Evolutionary conservation across 2,113 vertebrate genomes (phyloP).

Genomic region (Gymnocephalus cernua): DNA sequence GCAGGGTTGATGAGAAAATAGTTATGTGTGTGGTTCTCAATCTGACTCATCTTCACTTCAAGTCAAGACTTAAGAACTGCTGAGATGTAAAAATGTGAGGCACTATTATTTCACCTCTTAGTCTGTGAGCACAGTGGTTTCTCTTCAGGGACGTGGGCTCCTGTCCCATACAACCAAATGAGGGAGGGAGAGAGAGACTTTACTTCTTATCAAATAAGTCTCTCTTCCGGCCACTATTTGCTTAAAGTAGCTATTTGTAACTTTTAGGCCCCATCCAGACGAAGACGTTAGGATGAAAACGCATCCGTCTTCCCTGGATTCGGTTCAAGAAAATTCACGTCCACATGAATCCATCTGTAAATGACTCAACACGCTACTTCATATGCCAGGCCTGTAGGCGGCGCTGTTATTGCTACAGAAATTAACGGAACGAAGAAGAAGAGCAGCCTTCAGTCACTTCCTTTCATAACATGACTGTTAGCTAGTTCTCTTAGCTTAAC

Average conservation of each 20-base stretch:
- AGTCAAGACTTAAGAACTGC: constrained; percentile 60
- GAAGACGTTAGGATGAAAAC: too few relatives aligned
- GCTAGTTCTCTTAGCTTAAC: too few relatives aligned
- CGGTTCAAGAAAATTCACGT: too few relatives aligned
- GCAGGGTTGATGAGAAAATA: constrained; percentile 71
- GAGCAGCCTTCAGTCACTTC: too few relatives aligned
- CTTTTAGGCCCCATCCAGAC: too few relatives aligned
- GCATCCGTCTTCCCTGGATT: too few relatives aligned
- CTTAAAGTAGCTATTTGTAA: neutral
- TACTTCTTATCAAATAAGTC: constrained; percentile 37
- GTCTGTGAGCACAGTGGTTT: constrained; percentile 55
- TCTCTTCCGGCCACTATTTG: constrained; percentile 48
- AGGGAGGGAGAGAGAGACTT: constrained; percentile 24
- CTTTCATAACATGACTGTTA: too few relatives aligned
- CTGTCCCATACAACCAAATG: constrained; percentile 30
- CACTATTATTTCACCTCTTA: constrained; percentile 65
- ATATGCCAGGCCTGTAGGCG: too few relatives aligned
- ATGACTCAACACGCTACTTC: too few relatives aligned
- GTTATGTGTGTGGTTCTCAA: constrained; percentile 64
- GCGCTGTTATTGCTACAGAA: too few relatives aligned
- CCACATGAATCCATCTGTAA: too few relatives aligned
- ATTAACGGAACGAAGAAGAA: too few relatives aligned
- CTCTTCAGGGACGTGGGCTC: constrained; percentile 56
- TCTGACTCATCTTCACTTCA: constrained; percentile 76
- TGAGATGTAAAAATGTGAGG: constrained; percentile 63